phyloP scores from a whole-genome alignment of 2,888 invertebrate genomes.

The Hecatera dysodea region DNA sequence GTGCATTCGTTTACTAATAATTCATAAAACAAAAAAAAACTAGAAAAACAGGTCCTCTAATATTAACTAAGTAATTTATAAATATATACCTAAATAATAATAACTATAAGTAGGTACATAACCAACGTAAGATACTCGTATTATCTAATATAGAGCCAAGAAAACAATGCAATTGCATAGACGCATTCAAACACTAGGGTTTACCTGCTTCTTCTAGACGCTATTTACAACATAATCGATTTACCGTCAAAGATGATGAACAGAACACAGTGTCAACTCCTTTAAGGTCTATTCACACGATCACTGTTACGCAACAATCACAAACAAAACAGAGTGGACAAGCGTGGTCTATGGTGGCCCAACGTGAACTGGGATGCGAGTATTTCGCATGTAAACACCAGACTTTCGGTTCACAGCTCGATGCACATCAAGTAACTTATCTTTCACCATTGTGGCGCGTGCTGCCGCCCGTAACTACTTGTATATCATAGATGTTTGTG shows the following conservation, averaged over 20 bases:
- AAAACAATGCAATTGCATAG: constrained; percentile 34
- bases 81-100: neutral
- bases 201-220: neutral
- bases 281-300: constrained; percentile 49
- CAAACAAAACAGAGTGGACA: constrained; percentile 73
- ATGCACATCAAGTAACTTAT: constrained; percentile 90
- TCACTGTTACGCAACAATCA: constrained; percentile 66
- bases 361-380: constrained; percentile 86
- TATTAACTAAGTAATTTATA: neutral
- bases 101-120: neutral
- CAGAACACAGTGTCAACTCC: constrained; percentile 57
- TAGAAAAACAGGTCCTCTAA: constrained; percentile 4
- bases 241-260: constrained; percentile 66
- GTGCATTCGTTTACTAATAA: constrained; percentile 1
- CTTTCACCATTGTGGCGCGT: constrained; percentile 91
- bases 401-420: constrained; percentile 90
- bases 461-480: constrained; percentile 80
- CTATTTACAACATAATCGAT: constrained; percentile 9
- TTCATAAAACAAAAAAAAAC: constrained; percentile 15
- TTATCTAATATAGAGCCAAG: constrained; percentile 42
- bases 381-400: constrained; percentile 89
- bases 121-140: neutral
- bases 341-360: constrained; percentile 81
- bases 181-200: constrained; percentile 16
- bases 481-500: constrained; percentile 72